Conservation (phyloP, 2,888 invertebrate genomes). For the Polydrusus pterygomalis region DNA sequence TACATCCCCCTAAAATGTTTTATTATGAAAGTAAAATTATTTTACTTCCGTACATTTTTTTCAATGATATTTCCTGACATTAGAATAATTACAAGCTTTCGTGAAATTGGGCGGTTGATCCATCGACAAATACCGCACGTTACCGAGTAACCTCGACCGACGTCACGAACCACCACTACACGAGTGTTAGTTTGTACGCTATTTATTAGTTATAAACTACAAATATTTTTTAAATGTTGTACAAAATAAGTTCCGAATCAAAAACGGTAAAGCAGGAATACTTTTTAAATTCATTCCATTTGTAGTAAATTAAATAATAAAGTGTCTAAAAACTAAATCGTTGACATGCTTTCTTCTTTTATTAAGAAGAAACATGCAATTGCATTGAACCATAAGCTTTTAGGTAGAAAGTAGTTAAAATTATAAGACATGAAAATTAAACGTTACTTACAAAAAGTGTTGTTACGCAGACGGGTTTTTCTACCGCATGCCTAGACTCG, state of each 20-base stretch:
- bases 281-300: background rate
- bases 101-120: no score
- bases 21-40: no score
- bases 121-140: no score
- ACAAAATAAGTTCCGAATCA: background rate
- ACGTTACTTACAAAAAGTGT: conserved; percentile 32
- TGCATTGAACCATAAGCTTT: conserved; percentile 40
- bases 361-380: conserved; percentile 41
- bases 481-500: conserved; percentile 13
- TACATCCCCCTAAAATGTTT: no score
- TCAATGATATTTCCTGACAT: no score
- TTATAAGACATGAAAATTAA: conserved; percentile 40
- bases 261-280: background rate
- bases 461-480: conserved; percentile 26
- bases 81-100: no score
- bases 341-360: conserved; percentile 56
- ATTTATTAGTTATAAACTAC: no score
- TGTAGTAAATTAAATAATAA: conserved; percentile 21
- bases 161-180: no score
- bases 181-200: no score
- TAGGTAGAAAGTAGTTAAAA: conserved; percentile 39
- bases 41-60: no score
- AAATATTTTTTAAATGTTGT: no score
- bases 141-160: no score
- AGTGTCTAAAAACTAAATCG: conserved; percentile 15